Base-by-base conservation (phyloP, 2,888 invertebrate genomes). In the Chydorus sphaericus region DNA sequence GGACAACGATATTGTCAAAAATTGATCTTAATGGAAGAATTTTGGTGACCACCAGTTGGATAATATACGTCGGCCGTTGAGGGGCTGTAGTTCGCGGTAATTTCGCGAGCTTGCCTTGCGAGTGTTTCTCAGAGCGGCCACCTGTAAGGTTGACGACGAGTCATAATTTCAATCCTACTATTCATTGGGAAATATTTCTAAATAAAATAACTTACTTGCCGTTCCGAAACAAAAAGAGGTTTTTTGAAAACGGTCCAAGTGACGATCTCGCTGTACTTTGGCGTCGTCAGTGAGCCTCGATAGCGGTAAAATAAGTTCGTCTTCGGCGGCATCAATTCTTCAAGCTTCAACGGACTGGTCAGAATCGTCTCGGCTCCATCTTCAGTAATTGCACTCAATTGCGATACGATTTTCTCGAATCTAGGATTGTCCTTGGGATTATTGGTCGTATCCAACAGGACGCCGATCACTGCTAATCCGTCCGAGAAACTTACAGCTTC, bases 231-330 rank as follows among this genome's bases (percentile, higher is more conserved):
- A 72, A 87, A 79, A 52, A 92, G 80, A 36, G 87, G 85, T 55
- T 88, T 81, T 66, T 89, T 85, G 71, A 93, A 90, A 5, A 94
- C 80, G 63, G 93, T 87, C 93, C 93, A 94, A 59, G 84, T 87
- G 60, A 94, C 94, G 63, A 86, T 89, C 71, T 94, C 94, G 4
- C 60, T 83, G 73, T 85, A 89, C 20, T 94, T 93, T 6, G 93
- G 93, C 0, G 94, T 94, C 54, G 93, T 94, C 62, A 94, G 73
- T 0, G 74, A 93, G 29, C 94, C 94, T 59, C 83, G 81, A 69
- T 94, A 94, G 2, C 80, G 74, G 67, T 76, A 83, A 64, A 77
- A 82, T 14, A 49, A 56, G 1, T 70, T 69, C 18, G 69, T 68
- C 61, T 77, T 71, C 26, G 72, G 69, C 5, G 80, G 79, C 38